Base-by-base conservation (phyloP, 2,888 invertebrate species). In the Rhopalosiphum nymphaeae region DNA sequence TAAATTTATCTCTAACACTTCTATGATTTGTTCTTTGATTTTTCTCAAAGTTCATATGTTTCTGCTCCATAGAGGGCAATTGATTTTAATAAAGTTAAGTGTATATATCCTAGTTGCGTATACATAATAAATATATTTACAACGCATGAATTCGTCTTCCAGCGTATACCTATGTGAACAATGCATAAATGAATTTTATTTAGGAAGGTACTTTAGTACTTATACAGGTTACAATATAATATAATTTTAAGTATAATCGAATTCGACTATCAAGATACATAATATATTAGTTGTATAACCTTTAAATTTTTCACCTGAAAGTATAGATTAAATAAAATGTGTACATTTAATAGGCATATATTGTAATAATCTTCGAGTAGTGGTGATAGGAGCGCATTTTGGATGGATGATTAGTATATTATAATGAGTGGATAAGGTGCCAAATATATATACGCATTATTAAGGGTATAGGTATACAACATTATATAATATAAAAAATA, bases 371-470 rank as follows among this genome's bases (percentile, higher is more conserved):
- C 67, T 5, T 16, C 16, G 11, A 67, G 16, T 67, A n/a, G n/a
- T 7, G n/a, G 16, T 16, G n/a, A n/a, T n/a, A n/a, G n/a, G n/a
- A n/a, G 16, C 5, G 13, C 7, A n/a, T 67, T n/a, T 4, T n/a
- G n/a, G n/a, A 16, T 16, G n/a, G n/a, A 3, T 67, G 67, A 67
- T 67, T n/a, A 29, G n/a, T n/a, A 16, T 16, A 67, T 53, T 16
- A 67, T 53, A 86, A 87, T 87, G 88, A 78, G n/a, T 53, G 89
- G 89, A 89, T 67, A 56, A 92, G 78, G 61, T 29, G 84, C 16
- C 42, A 61, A 16, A 42, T 56, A 91, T 26, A 42, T 25, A 53
- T 4, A 53, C 53, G 7, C 21, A 85, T 53, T 53, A 53, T 53
- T 90, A 46, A 29, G 11, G 78, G 49, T 21, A 85, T 89, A 57